Percentiles rank a stretch among this genome's conserved stretches.
Evolutionary conservation across 2,888 invertebrate genomes (phyloP).

Genomic region (Phortica okadai): DNA sequence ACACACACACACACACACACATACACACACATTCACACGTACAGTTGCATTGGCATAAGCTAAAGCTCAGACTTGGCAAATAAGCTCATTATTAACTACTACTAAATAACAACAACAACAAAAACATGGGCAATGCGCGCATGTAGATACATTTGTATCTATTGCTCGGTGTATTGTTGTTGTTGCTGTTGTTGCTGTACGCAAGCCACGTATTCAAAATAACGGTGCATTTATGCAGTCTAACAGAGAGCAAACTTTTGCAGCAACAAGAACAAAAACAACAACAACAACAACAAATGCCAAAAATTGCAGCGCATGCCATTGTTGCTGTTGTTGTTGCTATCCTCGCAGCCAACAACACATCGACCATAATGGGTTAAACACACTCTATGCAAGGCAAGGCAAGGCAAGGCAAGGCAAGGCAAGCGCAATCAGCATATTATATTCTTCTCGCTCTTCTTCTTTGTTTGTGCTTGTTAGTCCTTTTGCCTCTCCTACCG

Average conservation of each 20-base stretch:
- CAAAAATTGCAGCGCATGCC: no score
- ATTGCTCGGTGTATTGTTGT: no score
- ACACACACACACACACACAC: not conserved
- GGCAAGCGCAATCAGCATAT: not conserved
- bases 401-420: no score
- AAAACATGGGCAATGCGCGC: conserved; percentile 18
- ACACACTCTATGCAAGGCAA: not conserved
- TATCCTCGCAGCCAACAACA: no score
- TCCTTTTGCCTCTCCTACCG: not conserved
- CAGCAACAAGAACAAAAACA: no score
- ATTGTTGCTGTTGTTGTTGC: no score
- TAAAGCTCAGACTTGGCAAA: conserved; percentile 45
- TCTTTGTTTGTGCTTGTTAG: not conserved
- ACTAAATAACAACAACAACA: conserved; percentile 56
- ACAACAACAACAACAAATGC: no score
- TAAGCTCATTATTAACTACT: conserved; percentile 68
- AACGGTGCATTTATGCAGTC: conserved; percentile 27
- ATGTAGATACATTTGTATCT: not conserved
- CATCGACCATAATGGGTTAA: not conserved
- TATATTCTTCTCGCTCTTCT: not conserved
- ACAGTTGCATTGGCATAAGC: not conserved
- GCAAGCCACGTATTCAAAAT: conserved; percentile 10
- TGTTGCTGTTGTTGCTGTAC: no score
- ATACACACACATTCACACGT: not conserved
- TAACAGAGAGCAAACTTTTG: no score